phyloP scores from a whole-genome alignment of 2,888 invertebrate genomes.

The Andrena marginata region DNA sequence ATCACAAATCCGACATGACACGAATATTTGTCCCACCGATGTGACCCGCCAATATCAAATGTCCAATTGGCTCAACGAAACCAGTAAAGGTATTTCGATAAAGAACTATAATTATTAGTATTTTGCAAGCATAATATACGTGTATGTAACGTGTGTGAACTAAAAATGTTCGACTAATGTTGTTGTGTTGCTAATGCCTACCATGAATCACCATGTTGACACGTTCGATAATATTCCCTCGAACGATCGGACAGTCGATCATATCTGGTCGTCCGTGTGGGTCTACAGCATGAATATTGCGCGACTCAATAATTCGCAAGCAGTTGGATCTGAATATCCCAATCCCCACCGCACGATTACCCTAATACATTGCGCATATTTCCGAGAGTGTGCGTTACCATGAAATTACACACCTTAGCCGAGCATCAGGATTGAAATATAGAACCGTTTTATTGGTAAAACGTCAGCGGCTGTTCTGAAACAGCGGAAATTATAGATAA shows the following conservation, averaged over 20 bases:
- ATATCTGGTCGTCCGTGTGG: constrained; percentile 28
- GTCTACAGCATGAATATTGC: constrained; percentile 64
- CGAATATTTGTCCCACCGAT: no score
- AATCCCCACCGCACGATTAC: constrained; percentile 70
- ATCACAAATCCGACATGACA: not conserved
- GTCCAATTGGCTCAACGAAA: no score
- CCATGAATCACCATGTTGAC: not conserved
- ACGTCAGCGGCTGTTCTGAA: not conserved
- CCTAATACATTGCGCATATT: constrained; percentile 65
- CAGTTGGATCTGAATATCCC: constrained; percentile 68
- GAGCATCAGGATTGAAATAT: not conserved
- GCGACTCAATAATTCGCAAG: constrained; percentile 69
- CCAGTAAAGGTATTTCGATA: no score
- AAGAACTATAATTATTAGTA: no score
- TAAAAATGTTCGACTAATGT: not conserved
- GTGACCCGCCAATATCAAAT: no score
- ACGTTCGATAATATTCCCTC: constrained; percentile 21
- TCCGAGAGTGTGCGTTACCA: constrained; percentile 24
- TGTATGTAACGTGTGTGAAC: not conserved
- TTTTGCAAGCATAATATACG: not conserved
- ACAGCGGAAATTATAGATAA: not conserved
- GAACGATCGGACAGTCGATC: constrained; percentile 38
- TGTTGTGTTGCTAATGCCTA: not conserved
- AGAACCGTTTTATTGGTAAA: not conserved
- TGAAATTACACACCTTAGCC: not conserved